These are phyloP conservation scores for Catharus fuscescens DNA, from an alignment of 2,113 vertebrate species.

Conservation along the genomic window DNA sequence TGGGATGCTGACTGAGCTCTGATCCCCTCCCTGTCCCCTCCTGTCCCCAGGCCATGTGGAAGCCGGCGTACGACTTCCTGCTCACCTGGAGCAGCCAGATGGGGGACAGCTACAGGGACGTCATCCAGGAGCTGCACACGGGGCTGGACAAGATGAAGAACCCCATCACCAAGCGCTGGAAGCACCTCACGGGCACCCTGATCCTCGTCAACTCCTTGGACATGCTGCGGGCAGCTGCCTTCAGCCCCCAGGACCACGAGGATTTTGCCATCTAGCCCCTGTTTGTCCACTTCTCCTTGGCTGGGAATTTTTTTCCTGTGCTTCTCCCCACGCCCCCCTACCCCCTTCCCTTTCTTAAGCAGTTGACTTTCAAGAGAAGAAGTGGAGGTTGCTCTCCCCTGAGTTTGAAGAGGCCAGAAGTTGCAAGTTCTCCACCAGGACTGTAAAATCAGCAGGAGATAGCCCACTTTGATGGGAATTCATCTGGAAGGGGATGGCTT, in stretches of 20 bases:
- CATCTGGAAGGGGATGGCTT: neutral
- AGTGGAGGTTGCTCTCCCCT: neutral
- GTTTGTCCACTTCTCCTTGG: neutral
- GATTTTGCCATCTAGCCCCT: constrained; percentile 85
- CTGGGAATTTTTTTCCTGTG: neutral
- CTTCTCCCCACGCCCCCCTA: fast-evolving
- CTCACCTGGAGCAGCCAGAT: constrained; percentile 96
- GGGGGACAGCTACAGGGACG: constrained; percentile 95
- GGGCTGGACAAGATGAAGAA: constrained; percentile 96
- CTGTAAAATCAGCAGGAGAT: neutral
- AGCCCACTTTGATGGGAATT: neutral
- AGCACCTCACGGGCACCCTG: constrained; percentile 93
- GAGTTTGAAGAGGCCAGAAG: constrained; percentile 38
- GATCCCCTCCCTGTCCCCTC: neutral
- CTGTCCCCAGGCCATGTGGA: constrained; percentile 92
- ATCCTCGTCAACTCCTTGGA: constrained; percentile 95
- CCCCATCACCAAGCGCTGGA: constrained; percentile 97
- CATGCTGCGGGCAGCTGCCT: constrained; percentile 88
- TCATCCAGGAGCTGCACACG: constrained; percentile 94
- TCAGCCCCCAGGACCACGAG: constrained; percentile 83
- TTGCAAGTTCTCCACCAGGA: neutral
- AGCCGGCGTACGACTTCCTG: constrained; percentile 94
- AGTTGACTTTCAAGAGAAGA: neutral
- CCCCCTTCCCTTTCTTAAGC: neutral
- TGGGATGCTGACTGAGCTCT: neutral